Percentiles rank a stretch among this genome's conserved stretches.
phyloP scores from a whole-genome alignment of 2,888 invertebrate genomes.

The Drosophila kokeensis region DNA sequence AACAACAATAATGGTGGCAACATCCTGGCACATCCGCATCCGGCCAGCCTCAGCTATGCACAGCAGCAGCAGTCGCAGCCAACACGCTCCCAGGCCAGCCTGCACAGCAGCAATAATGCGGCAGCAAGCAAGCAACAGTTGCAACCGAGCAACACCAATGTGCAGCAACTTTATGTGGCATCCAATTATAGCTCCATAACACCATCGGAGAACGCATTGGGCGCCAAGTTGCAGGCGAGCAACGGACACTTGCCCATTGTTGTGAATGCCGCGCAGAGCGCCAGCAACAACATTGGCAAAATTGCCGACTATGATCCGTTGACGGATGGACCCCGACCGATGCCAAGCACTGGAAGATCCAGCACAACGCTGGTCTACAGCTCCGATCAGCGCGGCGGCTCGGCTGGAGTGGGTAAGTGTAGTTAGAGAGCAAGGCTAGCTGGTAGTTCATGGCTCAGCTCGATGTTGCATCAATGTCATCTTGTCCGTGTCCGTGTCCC shows the following conservation, averaged over 20 bases:
- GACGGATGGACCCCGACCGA: conserved; percentile 89
- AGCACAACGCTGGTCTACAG: conserved; percentile 95
- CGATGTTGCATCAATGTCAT: conserved; percentile 62
- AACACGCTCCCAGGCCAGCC: conserved; percentile 39
- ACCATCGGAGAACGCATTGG: conserved; percentile 69
- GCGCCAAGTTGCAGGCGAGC: conserved; percentile 56
- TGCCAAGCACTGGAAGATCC: conserved; percentile 91
- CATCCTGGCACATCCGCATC: conserved; percentile 45
- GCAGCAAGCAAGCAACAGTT: conserved; percentile 58
- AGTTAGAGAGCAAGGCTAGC: conserved; percentile 47
- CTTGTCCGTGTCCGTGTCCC: conserved; percentile 43
- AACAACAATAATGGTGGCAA: conserved; percentile 56
- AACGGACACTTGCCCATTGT: conserved; percentile 59
- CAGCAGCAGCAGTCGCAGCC: conserved; percentile 33
- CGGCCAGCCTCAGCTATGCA: conserved; percentile 50
- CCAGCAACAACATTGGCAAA: conserved; percentile 87
- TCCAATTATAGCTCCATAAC: conserved; percentile 71
- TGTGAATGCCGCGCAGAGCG: conserved; percentile 33
- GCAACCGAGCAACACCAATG: conserved; percentile 52
- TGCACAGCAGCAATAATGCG: conserved; percentile 58
- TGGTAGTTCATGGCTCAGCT: conserved; percentile 67
- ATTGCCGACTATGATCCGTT: conserved; percentile 93
- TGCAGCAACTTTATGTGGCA: conserved; percentile 77
- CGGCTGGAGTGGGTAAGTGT: conserved; percentile 87
- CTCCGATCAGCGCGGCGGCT: conserved; percentile 88